phyloP scores from a whole-genome alignment of 2,888 invertebrate species.

The Ferrisia virgata region DNA sequence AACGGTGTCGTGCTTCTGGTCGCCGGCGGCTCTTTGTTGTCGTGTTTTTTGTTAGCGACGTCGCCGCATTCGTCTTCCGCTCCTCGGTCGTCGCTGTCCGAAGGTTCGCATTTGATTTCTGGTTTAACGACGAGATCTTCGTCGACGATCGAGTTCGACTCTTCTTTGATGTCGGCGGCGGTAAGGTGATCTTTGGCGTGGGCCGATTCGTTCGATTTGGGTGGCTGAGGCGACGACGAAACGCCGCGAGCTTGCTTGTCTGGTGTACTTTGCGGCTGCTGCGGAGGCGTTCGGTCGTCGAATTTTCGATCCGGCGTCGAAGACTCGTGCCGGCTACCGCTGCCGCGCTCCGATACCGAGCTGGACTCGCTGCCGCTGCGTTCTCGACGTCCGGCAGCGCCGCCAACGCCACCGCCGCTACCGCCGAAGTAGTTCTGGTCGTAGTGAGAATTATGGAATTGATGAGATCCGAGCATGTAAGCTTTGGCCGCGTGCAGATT shows the following conservation, averaged over 20 bases:
- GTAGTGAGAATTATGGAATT: slow-evolving; percentile 32
- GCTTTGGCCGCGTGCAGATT: slow-evolving; percentile 57
- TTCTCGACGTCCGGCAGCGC: slow-evolving; percentile 64
- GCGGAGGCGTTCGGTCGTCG: slow-evolving; percentile 59
- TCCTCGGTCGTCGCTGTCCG: slow-evolving; percentile 53
- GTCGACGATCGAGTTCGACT: slow-evolving; percentile 53
- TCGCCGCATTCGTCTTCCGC: slow-evolving; percentile 46
- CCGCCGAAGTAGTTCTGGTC: slow-evolving; percentile 50
- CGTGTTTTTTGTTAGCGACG: not conserved
- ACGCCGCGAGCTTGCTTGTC: slow-evolving; percentile 68
- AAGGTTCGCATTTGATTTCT: slow-evolving; percentile 47
- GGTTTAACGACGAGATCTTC: slow-evolving; percentile 54
- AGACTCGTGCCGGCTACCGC: slow-evolving; percentile 74
- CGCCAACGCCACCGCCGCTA: slow-evolving; percentile 72
- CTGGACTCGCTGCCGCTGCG: slow-evolving; percentile 85
- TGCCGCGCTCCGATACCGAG: slow-evolving; percentile 79
- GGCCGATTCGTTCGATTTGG: slow-evolving; percentile 56
- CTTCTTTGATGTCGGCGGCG: slow-evolving; percentile 52
- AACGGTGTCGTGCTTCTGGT: not conserved
- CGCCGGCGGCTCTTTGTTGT: too few species aligned
- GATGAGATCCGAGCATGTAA: slow-evolving; percentile 84
- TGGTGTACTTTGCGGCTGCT: slow-evolving; percentile 69
- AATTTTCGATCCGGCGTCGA: slow-evolving; percentile 76
- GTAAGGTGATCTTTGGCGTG: slow-evolving; percentile 22
- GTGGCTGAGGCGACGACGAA: slow-evolving; percentile 58